Evolutionary conservation across 2,797 vertebrate species (phyloP).

Genomic region (Sebastes cheni): DNA sequence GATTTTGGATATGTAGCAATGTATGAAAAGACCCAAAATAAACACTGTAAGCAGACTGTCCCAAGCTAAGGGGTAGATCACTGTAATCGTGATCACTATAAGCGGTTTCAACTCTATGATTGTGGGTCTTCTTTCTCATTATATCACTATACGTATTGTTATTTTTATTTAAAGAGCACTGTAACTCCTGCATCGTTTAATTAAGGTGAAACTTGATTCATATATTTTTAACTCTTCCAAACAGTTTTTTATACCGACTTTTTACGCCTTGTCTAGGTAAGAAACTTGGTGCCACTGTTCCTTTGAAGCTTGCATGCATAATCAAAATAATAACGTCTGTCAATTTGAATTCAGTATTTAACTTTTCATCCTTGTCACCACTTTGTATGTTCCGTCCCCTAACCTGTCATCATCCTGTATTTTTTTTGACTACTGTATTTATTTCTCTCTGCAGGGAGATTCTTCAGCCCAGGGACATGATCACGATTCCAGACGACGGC

Average conservation of each 20-base stretch:
- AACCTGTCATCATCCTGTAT: neutral
- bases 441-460: constrained; percentile 86
- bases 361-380: neutral
- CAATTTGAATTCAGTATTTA: neutral
- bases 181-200: neutral
- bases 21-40: too few species aligned
- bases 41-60: too few species aligned
- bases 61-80: too few species aligned
- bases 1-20: too few species aligned
- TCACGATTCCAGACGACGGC: constrained; percentile 90
- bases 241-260: neutral
- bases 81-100: too few species aligned
- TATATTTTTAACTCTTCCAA: neutral
- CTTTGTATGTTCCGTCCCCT: neutral
- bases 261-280: neutral
- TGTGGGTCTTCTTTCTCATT: neutral
- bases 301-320: neutral
- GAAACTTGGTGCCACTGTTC: neutral
- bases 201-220: neutral
- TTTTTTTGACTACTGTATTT: neutral
- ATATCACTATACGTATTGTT: neutral
- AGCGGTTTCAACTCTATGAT: too few species aligned
- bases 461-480: constrained; percentile 93
- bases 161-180: neutral
- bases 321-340: neutral